Conservation (phyloP, 2,888 invertebrate genomes). For the Micoletzkya japonica region DNA sequence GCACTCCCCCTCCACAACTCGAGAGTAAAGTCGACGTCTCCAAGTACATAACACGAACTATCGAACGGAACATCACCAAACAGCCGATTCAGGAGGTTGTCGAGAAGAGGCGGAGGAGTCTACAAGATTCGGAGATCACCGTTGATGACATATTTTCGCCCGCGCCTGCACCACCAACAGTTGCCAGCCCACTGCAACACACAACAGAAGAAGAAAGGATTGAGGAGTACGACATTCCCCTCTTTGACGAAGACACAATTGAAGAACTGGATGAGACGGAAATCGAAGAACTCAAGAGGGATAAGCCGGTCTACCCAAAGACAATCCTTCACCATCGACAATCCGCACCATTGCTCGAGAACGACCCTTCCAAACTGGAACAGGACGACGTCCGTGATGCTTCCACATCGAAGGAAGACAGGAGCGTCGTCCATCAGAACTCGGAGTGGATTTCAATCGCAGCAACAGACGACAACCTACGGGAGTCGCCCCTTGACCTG, state of each 20-base stretch:
- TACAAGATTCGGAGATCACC: background rate
- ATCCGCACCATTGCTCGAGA: background rate
- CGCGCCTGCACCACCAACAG: background rate
- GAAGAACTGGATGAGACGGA: too few species aligned
- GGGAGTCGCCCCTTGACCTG: background rate
- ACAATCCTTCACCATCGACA: background rate
- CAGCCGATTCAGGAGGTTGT: background rate
- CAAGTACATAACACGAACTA: background rate
- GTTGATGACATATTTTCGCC: conserved; percentile 1
- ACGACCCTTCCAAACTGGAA: background rate
- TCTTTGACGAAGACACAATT: too few species aligned
- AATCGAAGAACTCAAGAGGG: too few species aligned
- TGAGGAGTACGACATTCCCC: too few species aligned
- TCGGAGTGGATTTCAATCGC: too few species aligned
- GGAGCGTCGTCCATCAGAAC: too few species aligned
- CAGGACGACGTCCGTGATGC: conserved; percentile 1
- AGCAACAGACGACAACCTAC: too few species aligned
- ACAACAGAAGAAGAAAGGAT: background rate
- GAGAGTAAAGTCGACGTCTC: background rate
- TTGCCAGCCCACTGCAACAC: background rate
- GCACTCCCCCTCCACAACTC: too few species aligned
- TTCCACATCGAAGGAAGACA: too few species aligned
- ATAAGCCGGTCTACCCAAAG: too few species aligned
- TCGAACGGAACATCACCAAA: background rate
- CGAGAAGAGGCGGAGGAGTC: background rate